Percentiles rank a stretch among this genome's conserved stretches.
These are phyloP conservation scores for Enteromius fasciolatus DNA, from an alignment of 2,797 vertebrate genomes.

Conservation along the genomic window DNA sequence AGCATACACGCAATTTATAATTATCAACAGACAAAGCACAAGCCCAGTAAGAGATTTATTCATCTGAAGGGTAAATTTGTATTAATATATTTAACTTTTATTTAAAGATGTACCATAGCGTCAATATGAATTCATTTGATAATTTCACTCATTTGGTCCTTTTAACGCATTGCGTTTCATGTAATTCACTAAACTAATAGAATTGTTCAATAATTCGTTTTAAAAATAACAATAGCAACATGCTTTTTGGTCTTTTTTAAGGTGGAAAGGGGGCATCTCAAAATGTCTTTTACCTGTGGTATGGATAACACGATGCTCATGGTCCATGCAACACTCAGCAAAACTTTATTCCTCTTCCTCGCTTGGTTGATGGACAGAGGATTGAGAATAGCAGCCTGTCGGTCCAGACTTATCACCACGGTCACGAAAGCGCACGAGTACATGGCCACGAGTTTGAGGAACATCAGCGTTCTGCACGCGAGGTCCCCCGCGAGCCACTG, in stretches of 20 bases:
- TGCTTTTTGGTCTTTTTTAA: neutral
- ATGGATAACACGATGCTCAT: constrained; percentile 78
- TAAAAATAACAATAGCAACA: neutral
- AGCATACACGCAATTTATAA: neutral
- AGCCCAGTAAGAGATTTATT: neutral
- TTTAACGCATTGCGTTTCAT: neutral
- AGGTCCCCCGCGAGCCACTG: constrained; percentile 83
- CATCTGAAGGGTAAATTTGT: neutral
- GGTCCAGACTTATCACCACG: constrained; percentile 82
- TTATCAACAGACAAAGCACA: neutral
- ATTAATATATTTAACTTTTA: neutral
- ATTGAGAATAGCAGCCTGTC: constrained; percentile 82
- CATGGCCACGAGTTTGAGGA: constrained; percentile 83
- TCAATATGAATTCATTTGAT: too few species aligned
- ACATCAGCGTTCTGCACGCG: constrained; percentile 82
- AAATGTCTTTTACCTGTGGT: constrained; percentile 75
- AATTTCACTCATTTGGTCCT: too few species aligned
- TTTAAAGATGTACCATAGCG: neutral
- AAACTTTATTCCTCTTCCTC: constrained; percentile 79
- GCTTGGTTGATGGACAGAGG: constrained; percentile 81
- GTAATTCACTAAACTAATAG: neutral
- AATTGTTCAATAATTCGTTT: neutral
- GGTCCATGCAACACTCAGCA: constrained; percentile 80
- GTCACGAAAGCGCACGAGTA: constrained; percentile 83
- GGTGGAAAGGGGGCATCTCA: neutral